Base-by-base conservation (phyloP, 2,113 vertebrate genomes). In the Oreochromis tanganicae region DNA sequence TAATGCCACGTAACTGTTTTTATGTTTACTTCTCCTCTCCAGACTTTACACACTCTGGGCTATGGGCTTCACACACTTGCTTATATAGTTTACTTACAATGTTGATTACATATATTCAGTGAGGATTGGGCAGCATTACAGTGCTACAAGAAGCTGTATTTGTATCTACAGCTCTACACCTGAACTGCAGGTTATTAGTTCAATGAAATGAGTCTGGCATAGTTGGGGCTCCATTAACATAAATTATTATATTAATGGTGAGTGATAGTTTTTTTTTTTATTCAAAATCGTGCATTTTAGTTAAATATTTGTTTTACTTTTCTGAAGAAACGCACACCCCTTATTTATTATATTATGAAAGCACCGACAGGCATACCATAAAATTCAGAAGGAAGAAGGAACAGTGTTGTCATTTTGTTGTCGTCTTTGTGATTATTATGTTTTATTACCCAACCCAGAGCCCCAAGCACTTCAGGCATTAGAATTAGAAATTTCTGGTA, bases 1-100 rank as follows among this genome's bases (percentile, higher is more conserved):
- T 91, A 43, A 92, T 91, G 27, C 59, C 82, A 50, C 66, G 63
- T 52, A 52, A 13, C 79, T 94, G 89, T 93, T 89, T 85, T 87
- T 19, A 85, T 92, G 88, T 92, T 43, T 85, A 75, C 78, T 38
- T 24, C 32, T n/a, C 59, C 21, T 63, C 83, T 78, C 54, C 8
- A 48, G 24, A 75, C 24, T 32, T 32, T 50, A 50, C 71, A 50
- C 43, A 9, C 71, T 16, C 24, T 75, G 41, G 16, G 24, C 71
- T 50, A 19, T 50, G 43, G 43, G 46, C 73, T 34, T 78, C 73
- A 78, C 17, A 78, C 27, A 52, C 73, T 52, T 78, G 16, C 27
- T 32, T 34, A 34, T 5, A 34, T 52, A 32, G 4, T 78, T 19
- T 52, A 75, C 24, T 16, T 13, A 43, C 4, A 27, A 10, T 81